These are phyloP conservation scores for Pogonus chalceus DNA, from an alignment of 1,140 invertebrate genomes.

Conservation along the genomic window DNA sequence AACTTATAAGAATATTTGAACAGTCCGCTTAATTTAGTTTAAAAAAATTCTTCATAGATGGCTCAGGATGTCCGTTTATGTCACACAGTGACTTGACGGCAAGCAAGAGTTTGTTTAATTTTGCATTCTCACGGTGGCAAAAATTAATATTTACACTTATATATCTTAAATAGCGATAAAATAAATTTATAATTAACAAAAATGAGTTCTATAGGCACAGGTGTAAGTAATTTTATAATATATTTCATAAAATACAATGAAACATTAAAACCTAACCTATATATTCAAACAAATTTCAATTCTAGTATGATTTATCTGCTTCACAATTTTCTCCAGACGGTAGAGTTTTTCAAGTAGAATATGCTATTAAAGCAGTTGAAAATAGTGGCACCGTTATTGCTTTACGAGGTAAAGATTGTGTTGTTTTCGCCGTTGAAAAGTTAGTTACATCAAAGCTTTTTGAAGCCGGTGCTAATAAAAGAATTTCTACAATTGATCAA, in stretches of 20 bases:
- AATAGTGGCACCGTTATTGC: constrained; percentile 96
- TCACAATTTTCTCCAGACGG: constrained; percentile 99
- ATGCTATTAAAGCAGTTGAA: constrained; percentile 98
- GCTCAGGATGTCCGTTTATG: too few species aligned
- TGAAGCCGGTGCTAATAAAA: constrained; percentile 85
- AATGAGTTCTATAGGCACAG: constrained; percentile 95
- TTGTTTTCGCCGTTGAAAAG: constrained; percentile 97
- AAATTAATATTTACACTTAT: background rate
- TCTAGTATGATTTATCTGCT: constrained; percentile 95
- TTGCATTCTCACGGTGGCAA: constrained; percentile 1
- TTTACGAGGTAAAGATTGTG: constrained; percentile 88
- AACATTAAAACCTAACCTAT: constrained; percentile 6
- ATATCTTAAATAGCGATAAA: background rate
- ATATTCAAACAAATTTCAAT: constrained; percentile 19
- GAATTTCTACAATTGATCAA: constrained; percentile 88
- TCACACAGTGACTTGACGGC: too few species aligned
- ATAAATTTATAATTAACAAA: constrained; percentile 18
- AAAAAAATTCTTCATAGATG: too few species aligned
- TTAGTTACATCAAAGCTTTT: constrained; percentile 94
- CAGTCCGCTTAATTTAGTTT: too few species aligned
- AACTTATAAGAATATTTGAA: too few species aligned
- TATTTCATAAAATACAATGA: constrained; percentile 12
- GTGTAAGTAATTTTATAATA: constrained; percentile 52
- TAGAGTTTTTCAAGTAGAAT: constrained; percentile 98
- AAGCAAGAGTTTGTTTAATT: constrained; percentile 5